Evolutionary conservation across 2,888 invertebrate genomes (phyloP).

Genomic region (Globia sparganii): DNA sequence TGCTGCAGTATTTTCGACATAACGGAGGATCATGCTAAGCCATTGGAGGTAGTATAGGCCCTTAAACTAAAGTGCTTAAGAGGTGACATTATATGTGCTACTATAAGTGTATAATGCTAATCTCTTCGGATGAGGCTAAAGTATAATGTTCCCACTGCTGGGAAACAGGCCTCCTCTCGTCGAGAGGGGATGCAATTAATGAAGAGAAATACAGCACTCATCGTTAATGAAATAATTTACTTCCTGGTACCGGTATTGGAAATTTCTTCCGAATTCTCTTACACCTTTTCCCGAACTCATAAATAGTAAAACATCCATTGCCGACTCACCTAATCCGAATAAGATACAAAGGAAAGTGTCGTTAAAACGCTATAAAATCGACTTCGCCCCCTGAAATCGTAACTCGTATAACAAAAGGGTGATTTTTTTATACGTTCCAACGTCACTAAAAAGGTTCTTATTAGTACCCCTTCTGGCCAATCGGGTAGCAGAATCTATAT

Average conservation of each 20-base stretch:
- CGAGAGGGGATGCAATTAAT: too few species aligned
- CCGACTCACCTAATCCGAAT: slow-evolving; percentile 54
- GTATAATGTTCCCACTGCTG: too few species aligned
- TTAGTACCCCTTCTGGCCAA: slow-evolving; percentile 60
- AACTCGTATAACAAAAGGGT: slow-evolving; percentile 57
- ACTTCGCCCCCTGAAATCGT: slow-evolving; percentile 52
- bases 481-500: slow-evolving; percentile 50
- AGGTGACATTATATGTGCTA: too few species aligned
- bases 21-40: too few species aligned
- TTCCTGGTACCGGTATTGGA: not conserved
- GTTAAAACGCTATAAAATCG: slow-evolving; percentile 64
- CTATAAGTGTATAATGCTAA: too few species aligned
- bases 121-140: too few species aligned
- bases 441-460: slow-evolving; percentile 60
- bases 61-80: too few species aligned
- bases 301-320: slow-evolving; percentile 38
- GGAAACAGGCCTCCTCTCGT: too few species aligned
- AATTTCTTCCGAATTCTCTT: not conserved
- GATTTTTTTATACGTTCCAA: slow-evolving; percentile 56
- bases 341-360: slow-evolving; percentile 55
- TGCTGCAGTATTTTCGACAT: too few species aligned
- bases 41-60: too few species aligned
- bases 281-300: slow-evolving; percentile 26
- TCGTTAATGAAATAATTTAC: not conserved
- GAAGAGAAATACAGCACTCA: too few species aligned